These are phyloP conservation scores for Apolygus lucorum DNA, from an alignment of 1,140 invertebrate species.

Conservation along the genomic window DNA sequence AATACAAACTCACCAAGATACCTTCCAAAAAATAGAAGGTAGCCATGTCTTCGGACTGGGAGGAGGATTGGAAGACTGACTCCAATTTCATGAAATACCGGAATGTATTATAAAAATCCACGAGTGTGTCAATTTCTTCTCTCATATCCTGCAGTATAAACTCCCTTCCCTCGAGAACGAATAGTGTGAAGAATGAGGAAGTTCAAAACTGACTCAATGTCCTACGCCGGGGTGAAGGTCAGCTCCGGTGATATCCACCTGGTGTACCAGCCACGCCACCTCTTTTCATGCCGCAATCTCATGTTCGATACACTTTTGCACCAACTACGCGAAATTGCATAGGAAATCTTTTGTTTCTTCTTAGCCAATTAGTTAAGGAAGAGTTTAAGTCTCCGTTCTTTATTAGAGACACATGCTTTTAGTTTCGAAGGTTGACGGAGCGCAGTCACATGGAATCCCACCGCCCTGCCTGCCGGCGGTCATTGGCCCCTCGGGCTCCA, in stretches of 20 bases:
- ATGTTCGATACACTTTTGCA: too few relatives aligned
- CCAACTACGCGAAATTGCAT: too few relatives aligned
- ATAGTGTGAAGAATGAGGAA: background rate
- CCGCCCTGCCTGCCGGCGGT: background rate
- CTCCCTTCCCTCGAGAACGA: too few relatives aligned
- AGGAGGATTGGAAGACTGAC: too few relatives aligned
- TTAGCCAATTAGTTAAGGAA: background rate
- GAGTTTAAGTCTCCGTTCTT: slow-evolving; percentile 3
- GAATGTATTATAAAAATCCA: too few relatives aligned
- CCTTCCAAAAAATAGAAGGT: too few relatives aligned
- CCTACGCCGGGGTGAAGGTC: background rate
- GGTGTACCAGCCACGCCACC: background rate
- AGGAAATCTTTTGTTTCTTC: background rate
- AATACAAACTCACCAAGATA: too few relatives aligned
- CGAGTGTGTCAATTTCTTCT: too few relatives aligned
- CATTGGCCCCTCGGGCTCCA: background rate
- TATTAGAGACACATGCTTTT: background rate
- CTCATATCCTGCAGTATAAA: too few relatives aligned
- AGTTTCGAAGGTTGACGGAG: background rate
- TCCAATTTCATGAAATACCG: too few relatives aligned
- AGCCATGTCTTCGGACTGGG: too few relatives aligned
- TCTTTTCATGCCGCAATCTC: too few relatives aligned
- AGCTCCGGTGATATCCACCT: background rate
- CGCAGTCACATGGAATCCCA: slow-evolving; percentile 13
- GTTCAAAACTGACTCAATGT: background rate